Conservation (phyloP, 2,113 vertebrate species). For the Microtus richardsoni region DNA sequence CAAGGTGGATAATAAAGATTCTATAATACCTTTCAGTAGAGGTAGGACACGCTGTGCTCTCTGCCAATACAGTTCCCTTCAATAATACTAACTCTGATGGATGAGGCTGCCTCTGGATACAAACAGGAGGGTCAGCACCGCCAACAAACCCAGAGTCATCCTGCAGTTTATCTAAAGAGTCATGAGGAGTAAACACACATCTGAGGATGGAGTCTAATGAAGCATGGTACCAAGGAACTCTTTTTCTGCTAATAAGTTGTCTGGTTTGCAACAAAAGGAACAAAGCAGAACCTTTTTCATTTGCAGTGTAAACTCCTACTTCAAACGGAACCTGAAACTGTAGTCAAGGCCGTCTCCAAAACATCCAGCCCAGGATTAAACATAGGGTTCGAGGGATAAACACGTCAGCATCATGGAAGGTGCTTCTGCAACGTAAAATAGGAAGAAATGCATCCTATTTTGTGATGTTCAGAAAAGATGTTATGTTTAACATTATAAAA, state of each 20-base stretch:
- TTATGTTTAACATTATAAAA: neutral
- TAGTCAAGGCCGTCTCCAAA: neutral
- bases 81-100: conserved; percentile 56
- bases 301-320: conserved; percentile 56
- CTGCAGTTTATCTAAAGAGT: conserved; percentile 43
- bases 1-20: conserved; percentile 52
- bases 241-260: conserved; percentile 54
- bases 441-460: neutral
- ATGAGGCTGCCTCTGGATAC: conserved; percentile 22
- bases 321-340: conserved; percentile 21
- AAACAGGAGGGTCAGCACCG: neutral
- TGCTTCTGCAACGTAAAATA: conserved; percentile 15
- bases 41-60: conserved; percentile 7
- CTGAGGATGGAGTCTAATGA: conserved; percentile 57
- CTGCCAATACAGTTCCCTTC: conserved; percentile 19
- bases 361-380: neutral
- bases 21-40: conserved; percentile 46
- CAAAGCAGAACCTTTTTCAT: conserved; percentile 38
- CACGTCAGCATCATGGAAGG: neutral
- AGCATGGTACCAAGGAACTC: conserved; percentile 31
- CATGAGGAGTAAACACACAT: conserved; percentile 55
- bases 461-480: conserved; percentile 20
- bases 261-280: conserved; percentile 31
- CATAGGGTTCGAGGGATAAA: neutral
- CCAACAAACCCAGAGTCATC: neutral